A percentile compares a stretch with the other conserved stretches of the same genome.
These are phyloP conservation scores for Laupala kohalensis DNA, from an alignment of 1,140 invertebrate species.

Conservation along the genomic window DNA sequence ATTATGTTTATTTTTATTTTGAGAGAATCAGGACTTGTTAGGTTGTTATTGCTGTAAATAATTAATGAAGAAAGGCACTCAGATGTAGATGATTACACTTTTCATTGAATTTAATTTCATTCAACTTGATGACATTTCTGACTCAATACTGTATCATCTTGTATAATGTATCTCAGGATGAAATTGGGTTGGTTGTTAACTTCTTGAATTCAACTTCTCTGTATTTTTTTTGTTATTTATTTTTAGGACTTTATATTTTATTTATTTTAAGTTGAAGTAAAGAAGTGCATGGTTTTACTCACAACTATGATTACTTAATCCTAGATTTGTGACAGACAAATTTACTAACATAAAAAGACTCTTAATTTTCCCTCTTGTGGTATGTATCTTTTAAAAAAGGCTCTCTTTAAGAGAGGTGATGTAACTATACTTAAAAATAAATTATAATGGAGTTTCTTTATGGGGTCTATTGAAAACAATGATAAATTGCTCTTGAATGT, in stretches of 20 bases:
- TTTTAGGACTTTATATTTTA: constrained; percentile 1
- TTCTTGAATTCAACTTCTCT: neutral
- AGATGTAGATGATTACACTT: constrained; percentile 1
- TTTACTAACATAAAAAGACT: neutral
- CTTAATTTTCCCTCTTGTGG: neutral
- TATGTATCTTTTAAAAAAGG: neutral
- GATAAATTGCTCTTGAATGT: neutral
- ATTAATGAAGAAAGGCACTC: constrained; percentile 4
- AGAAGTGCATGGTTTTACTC: neutral
- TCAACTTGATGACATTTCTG: neutral
- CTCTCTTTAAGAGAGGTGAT: neutral
- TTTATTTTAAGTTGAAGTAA: neutral
- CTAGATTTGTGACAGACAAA: neutral
- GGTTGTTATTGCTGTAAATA: constrained; percentile 5
- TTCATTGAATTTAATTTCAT: neutral
- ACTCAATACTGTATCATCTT: neutral
- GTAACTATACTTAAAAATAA: neutral
- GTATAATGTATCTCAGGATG: neutral
- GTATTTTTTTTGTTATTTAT: constrained; percentile 5
- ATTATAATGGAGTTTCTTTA: neutral
- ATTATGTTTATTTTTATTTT: no score
- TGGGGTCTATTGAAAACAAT: neutral
- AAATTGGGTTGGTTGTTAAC: neutral
- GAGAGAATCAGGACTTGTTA: neutral
- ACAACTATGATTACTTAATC: neutral